Percentiles rank a stretch among this genome's conserved stretches.
Evolutionary conservation across 2,888 invertebrate species (phyloP).

Genomic region (Agrotis segetum): DNA sequence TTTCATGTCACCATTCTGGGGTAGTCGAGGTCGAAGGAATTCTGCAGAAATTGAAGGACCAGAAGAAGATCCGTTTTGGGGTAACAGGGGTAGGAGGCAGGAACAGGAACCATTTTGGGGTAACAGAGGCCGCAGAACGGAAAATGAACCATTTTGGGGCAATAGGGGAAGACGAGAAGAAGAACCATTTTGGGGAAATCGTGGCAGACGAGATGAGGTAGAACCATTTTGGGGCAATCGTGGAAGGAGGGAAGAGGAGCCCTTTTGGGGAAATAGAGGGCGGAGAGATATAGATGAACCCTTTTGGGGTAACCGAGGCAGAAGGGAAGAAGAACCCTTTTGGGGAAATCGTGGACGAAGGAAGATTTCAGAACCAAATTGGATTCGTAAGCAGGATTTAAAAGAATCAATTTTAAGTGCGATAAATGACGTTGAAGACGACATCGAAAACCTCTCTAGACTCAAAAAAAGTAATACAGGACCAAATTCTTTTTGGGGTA

Average conservation of each 20-base stretch:
- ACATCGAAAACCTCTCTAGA: constrained; percentile 76
- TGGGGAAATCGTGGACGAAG: constrained; percentile 87
- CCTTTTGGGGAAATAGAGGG: constrained; percentile 81
- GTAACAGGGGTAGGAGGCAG: constrained; percentile 75
- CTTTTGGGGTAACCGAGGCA: constrained; percentile 88
- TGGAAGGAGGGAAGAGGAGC: constrained; percentile 71
- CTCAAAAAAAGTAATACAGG: constrained; percentile 67
- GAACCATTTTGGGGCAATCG: constrained; percentile 79
- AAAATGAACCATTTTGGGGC: constrained; percentile 77
- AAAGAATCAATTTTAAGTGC: constrained; percentile 75
- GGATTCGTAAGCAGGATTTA: constrained; percentile 74
- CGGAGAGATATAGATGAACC: constrained; percentile 77
- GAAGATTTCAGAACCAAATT: constrained; percentile 71
- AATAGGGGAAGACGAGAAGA: constrained; percentile 80
- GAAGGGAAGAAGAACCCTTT: constrained; percentile 79
- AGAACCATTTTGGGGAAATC: constrained; percentile 88
- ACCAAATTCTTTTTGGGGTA: constrained; percentile 74
- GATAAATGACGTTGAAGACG: constrained; percentile 75
- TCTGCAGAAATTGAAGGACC: constrained; percentile 53
- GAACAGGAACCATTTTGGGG: constrained; percentile 79
- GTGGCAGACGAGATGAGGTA: constrained; percentile 78
- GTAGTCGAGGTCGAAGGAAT: constrained; percentile 60
- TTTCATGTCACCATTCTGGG: constrained; percentile 69
- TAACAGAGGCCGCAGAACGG: constrained; percentile 74
- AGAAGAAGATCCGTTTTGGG: constrained; percentile 78